Conservation (phyloP, 53 echinoderm and acorn worm species). For the Echinarachnius parma region DNA sequence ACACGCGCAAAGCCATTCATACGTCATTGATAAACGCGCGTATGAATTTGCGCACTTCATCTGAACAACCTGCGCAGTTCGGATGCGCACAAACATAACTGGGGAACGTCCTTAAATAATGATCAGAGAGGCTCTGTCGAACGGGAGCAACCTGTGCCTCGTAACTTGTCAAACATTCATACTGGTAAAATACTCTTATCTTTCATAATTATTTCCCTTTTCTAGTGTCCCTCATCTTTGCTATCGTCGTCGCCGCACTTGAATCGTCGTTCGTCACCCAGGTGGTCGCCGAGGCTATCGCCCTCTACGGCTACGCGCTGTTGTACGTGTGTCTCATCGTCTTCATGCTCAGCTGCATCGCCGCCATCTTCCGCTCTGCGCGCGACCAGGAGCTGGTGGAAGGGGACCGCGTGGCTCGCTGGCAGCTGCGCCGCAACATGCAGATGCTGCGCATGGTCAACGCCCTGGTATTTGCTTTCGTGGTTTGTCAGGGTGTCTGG, state of each 20-base stretch:
- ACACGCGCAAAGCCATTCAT: no score
- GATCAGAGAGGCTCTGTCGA: no score
- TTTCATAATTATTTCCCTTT: no score
- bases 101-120: no score
- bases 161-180: no score
- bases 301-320: constrained; percentile 3
- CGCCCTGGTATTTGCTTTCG: constrained; percentile 5
- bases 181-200: no score
- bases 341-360: constrained; percentile 6
- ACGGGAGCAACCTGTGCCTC: no score
- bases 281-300: constrained; percentile 11
- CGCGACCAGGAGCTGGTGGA: constrained; percentile 24
- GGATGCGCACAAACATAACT: no score
- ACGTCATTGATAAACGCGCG: no score
- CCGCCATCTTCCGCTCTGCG: constrained; percentile 29
- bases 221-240: constrained; percentile 11
- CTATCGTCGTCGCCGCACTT: constrained; percentile 3
- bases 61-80: no score
- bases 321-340: constrained; percentile 16
- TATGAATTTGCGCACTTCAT: no score
- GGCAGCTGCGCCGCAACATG: constrained; percentile 41
- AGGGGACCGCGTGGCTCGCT: constrained; percentile 38
- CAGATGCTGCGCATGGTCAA: constrained; percentile 36
- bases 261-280: not conserved
- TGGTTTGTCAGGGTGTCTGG: constrained; percentile 28